Evolutionary conservation across 2,113 vertebrate genomes (phyloP).

Genomic region (Lethenteron reissneri): DNA sequence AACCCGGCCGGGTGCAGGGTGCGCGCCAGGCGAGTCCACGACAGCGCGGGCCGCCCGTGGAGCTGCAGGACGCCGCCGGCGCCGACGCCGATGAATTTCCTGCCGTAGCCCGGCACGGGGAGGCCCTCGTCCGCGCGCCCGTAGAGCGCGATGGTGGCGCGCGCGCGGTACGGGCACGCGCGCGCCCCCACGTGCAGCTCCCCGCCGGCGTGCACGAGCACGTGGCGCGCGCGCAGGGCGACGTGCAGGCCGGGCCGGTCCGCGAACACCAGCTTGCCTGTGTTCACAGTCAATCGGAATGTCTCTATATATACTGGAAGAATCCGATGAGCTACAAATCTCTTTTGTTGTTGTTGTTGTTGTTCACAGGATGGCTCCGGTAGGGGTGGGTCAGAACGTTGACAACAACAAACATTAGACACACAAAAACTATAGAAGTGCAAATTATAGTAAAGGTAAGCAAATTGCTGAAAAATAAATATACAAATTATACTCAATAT

Average conservation of each 20-base stretch:
- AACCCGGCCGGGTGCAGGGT: conserved; percentile 15
- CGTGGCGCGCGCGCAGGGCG: conserved; percentile 12
- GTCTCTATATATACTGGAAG: too few relatives aligned
- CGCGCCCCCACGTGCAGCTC: conserved; percentile 14
- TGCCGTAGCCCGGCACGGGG: conserved; percentile 10
- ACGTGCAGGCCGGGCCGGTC: conserved; percentile 12
- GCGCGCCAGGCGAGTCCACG: conserved; percentile 14
- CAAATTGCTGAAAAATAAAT: too few relatives aligned
- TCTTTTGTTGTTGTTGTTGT: background rate
- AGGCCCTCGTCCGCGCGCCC: conserved; percentile 13
- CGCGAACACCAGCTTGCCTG: conserved; percentile 15
- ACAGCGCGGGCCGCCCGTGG: conserved; percentile 12
- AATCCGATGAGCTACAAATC: too few relatives aligned
- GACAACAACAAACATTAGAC: background rate
- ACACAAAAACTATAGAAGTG: too few relatives aligned
- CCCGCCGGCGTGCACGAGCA: conserved; percentile 14
- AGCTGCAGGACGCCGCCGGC: conserved; percentile 14
- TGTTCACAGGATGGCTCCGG: background rate
- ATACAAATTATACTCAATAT: too few relatives aligned
- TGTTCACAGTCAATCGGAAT: background rate
- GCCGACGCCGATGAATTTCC: conserved; percentile 18
- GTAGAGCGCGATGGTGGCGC: conserved; percentile 9
- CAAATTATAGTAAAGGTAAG: too few relatives aligned
- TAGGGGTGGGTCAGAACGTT: background rate
- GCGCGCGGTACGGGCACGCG: conserved; percentile 12